Evolutionary conservation across 2,888 invertebrate species (phyloP).

Genomic region (Pammene fasciana): DNA sequence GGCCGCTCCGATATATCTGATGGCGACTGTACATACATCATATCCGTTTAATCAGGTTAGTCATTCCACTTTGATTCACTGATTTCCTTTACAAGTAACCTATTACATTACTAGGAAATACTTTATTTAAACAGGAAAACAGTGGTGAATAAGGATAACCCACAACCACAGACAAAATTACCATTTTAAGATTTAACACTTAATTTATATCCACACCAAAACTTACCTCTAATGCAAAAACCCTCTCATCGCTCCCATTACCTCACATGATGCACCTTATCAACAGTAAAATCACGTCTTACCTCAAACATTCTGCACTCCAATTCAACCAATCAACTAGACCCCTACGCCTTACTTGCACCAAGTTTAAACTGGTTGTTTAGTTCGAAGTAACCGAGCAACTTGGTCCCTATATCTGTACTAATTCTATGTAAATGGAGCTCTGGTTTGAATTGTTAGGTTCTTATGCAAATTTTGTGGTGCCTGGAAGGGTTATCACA

Average conservation of each 20-base stretch:
- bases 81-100: too few relatives aligned
- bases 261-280: slow-evolving; percentile 11
- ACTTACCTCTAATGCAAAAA: neutral
- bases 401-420: neutral
- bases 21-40: too few relatives aligned
- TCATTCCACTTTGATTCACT: too few relatives aligned
- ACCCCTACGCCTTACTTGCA: neutral
- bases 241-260: slow-evolving; percentile 1
- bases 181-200: too few relatives aligned
- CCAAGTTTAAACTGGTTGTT: neutral
- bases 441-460: neutral
- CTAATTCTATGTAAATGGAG: neutral
- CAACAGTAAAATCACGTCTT: slow-evolving; percentile 20
- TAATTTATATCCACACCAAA: too few relatives aligned
- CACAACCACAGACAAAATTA: too few relatives aligned
- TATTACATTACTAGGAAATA: too few relatives aligned
- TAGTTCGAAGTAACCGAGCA: neutral
- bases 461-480: slow-evolving; percentile 20
- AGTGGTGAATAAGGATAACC: too few relatives aligned
- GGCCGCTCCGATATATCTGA: too few relatives aligned
- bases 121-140: too few relatives aligned
- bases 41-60: too few relatives aligned
- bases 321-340: neutral
- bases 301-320: slow-evolving; percentile 3
- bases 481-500: neutral